Percentiles rank a stretch among this genome's conserved stretches.
These are phyloP conservation scores for Premnoplex brunnescens DNA, from an alignment of 2,797 vertebrate species.

Conservation along the genomic window DNA sequence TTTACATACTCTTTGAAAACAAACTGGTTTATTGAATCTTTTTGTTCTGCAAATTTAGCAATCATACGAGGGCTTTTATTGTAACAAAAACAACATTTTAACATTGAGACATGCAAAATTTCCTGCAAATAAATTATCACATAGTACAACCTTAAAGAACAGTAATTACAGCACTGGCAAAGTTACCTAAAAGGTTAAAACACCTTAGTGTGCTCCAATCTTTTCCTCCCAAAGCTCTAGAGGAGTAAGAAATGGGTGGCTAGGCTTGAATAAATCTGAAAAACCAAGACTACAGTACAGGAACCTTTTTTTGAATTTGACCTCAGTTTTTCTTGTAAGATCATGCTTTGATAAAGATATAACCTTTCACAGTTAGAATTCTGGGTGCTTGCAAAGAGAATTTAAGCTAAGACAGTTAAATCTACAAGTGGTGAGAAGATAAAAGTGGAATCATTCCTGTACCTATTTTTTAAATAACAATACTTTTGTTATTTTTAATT, in stretches of 20 bases:
- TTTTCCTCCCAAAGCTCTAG: background rate
- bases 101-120: background rate
- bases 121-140: conserved; percentile 12
- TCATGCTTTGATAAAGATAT: background rate
- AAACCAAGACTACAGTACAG: background rate
- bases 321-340: background rate
- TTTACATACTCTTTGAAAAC: conserved; percentile 23
- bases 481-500: background rate
- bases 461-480: background rate
- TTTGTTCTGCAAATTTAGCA: background rate
- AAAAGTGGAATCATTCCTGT: background rate
- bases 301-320: background rate
- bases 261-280: background rate
- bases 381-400: background rate
- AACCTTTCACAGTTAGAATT: background rate
- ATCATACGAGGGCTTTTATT: background rate
- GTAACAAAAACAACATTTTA: background rate
- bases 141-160: background rate
- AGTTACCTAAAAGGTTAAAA: background rate
- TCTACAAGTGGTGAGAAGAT: background rate
- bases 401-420: background rate
- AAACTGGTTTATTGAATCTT: background rate
- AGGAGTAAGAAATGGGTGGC: background rate
- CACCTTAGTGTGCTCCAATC: background rate
- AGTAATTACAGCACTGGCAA: background rate